Percentiles rank a stretch among this genome's conserved stretches.
Conservation (phyloP, 2,113 vertebrate genomes). For the Lepidothrix coronata region DNA sequence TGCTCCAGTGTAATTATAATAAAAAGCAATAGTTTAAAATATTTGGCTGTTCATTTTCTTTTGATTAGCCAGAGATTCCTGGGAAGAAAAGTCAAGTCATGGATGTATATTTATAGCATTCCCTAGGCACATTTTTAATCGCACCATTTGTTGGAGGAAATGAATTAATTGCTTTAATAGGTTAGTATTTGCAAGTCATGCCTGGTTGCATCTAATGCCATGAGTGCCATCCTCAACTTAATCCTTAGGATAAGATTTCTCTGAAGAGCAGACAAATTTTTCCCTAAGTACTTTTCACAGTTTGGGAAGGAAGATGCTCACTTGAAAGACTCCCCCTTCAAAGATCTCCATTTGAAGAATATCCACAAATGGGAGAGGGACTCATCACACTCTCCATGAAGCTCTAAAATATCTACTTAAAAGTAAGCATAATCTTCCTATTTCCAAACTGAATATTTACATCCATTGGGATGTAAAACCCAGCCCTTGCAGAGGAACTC, state of each 20-base stretch:
- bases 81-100: constrained; percentile 2
- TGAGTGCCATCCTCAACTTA: neutral
- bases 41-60: constrained; percentile 37
- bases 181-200: constrained; percentile 18
- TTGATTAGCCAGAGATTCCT: neutral
- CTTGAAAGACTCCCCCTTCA: neutral
- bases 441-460: neutral
- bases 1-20: constrained; percentile 83
- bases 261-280: neutral
- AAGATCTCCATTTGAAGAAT: neutral
- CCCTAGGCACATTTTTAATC: neutral
- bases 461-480: neutral
- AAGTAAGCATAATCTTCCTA: neutral
- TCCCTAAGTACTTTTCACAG: neutral
- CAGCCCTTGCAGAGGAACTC: neutral
- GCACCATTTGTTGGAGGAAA: neutral
- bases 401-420: neutral
- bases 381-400: neutral
- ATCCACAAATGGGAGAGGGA: neutral
- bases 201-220: neutral
- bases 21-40: constrained; percentile 88
- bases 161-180: neutral
- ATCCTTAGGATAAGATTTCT: neutral
- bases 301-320: neutral
- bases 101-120: neutral